These are phyloP conservation scores for Oxytorus armatus DNA, from an alignment of 2,888 invertebrate species.

Conservation along the genomic window DNA sequence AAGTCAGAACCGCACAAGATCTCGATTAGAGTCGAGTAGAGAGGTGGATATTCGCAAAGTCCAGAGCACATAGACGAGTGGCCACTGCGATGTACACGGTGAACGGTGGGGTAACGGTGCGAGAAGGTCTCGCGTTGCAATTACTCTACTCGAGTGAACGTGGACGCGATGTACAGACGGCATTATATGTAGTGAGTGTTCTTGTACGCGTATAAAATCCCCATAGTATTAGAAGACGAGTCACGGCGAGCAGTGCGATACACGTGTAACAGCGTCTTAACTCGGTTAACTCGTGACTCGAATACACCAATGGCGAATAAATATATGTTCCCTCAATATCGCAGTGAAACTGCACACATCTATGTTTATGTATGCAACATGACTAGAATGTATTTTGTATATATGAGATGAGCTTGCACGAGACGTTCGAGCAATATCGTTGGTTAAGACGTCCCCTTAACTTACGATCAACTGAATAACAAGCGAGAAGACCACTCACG, in stretches of 20 bases:
- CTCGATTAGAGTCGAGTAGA: slow-evolving; percentile 57
- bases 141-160: slow-evolving; percentile 55
- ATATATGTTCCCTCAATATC: slow-evolving; percentile 21
- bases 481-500: slow-evolving; percentile 37
- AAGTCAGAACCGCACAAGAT: slow-evolving; percentile 52
- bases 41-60: slow-evolving; percentile 20
- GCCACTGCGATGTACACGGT: slow-evolving; percentile 32
- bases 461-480: slow-evolving; percentile 61
- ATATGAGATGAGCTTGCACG: neutral
- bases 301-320: slow-evolving; percentile 67
- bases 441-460: slow-evolving; percentile 32
- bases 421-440: slow-evolving; percentile 43
- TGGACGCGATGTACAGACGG: slow-evolving; percentile 39
- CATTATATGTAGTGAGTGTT: neutral
- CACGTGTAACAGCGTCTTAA: slow-evolving; percentile 71
- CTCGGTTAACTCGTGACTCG: slow-evolving; percentile 76
- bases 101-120: slow-evolving; percentile 41
- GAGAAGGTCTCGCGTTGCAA: slow-evolving; percentile 61
- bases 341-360: neutral
- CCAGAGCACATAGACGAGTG: neutral
- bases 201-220: neutral
- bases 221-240: slow-evolving; percentile 75
- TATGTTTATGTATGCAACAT: neutral
- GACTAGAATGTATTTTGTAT: neutral
- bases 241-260: slow-evolving; percentile 73